Base-by-base conservation (phyloP, 2,797 vertebrate species). In the Diplodus sargus region DNA sequence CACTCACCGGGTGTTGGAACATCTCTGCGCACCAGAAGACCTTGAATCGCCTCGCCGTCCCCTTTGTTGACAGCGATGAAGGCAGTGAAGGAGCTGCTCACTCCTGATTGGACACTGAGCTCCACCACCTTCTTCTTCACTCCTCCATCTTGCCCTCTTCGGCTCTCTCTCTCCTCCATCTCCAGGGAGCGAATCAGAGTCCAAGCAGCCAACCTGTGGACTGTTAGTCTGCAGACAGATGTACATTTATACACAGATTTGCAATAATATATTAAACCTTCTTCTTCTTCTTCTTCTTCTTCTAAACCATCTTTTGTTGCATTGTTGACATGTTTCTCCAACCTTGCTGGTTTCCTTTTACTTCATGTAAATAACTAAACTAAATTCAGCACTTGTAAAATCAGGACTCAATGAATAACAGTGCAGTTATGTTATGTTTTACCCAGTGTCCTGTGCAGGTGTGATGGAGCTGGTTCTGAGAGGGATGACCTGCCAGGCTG, bases 11-110 rank as follows among this genome's bases (percentile, higher is more conserved):
- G 0, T 25, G 15, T 1, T 39, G 75, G 88, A 53, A 96, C 28
- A 1, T 90, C 57, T 69, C 93, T 92, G 14, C 56, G 78, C 45
- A 87, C 4, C 82, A 95, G 70, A 4, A 94, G 93, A 2, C 93
- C 93, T 56, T 91, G 79, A 14, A 95, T 59, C 0, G 85, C 42
- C 39, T 93, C 16, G 5, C 85, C 79, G 3, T 73, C 71, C 12
- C 85, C 86, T 76, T 93, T 95, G 82, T 94, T 91, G 70, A 96
- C 79, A 4, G 93, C 95, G 11, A 96, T 87, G 73, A 96, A 96
- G 28, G 96, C 92, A 1, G 95, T 96, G 79, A 94, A 94, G 47
- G 91, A 83, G 62, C 96, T 96, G 90, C 95, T 93, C 74, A 97
- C 94, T 85, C 95, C 95, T 66, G 94, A 94, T 52, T 95, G 92